These are phyloP conservation scores for Cassiopea andromeda DNA, from an alignment of 30 jellyfish, hydroid and myxozoan species.

Conservation along the genomic window DNA sequence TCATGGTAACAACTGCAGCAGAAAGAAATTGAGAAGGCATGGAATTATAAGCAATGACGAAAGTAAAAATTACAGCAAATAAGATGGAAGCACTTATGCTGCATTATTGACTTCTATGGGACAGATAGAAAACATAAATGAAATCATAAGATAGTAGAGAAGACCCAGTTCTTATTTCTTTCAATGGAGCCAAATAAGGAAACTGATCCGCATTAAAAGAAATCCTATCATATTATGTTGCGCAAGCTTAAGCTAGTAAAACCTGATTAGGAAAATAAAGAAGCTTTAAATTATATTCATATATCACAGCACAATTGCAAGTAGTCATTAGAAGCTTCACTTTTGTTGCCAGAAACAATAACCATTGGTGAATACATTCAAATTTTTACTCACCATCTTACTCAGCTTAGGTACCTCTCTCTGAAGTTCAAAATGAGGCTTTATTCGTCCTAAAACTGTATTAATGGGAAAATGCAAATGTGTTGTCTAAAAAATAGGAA, in stretches of 20 bases:
- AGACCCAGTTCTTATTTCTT: too few species aligned
- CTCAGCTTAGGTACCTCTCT: neutral
- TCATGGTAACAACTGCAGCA: too few species aligned
- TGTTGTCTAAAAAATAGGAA: too few species aligned
- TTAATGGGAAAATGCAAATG: too few species aligned
- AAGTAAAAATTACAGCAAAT: neutral
- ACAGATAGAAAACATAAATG: neutral
- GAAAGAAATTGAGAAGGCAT: too few species aligned
- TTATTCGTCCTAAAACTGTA: too few species aligned
- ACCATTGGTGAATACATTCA: neutral
- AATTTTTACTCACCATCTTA: neutral
- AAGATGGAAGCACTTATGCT: neutral
- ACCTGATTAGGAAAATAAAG: neutral
- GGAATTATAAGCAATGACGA: neutral
- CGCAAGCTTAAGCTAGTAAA: neutral
- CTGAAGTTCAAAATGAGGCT: too few species aligned
- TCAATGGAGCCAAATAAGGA: slow-evolving; percentile 42
- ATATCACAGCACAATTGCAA: neutral
- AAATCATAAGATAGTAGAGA: neutral
- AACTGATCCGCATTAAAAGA: too few species aligned
- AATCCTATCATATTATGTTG: neutral
- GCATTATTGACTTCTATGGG: too few species aligned
- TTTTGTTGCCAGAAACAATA: neutral
- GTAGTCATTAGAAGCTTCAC: neutral
- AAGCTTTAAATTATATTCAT: neutral